phyloP scores from a whole-genome alignment of 30 jellyfish, hydroid and myxozoan species.

The Aurelia coerulea region DNA sequence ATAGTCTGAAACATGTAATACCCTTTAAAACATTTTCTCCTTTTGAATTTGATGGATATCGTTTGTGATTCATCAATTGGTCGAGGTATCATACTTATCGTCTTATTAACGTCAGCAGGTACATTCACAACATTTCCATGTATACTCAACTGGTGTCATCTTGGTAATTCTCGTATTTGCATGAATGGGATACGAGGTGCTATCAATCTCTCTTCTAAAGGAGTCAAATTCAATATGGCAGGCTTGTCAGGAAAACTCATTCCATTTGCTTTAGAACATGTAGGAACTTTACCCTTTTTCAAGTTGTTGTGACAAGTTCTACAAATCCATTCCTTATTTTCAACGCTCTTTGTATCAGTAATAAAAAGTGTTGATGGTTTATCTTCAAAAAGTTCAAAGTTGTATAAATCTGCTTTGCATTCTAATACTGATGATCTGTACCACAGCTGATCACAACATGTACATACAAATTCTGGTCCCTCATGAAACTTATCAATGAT shows the following conservation, averaged over 20 bases:
- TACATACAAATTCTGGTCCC: slow-evolving; percentile 40
- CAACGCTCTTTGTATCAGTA: not conserved
- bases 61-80: slow-evolving; percentile 37
- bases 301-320: too few species aligned
- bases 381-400: not conserved
- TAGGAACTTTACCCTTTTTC: too few species aligned
- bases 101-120: slow-evolving; percentile 50
- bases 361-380: not conserved
- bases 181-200: slow-evolving; percentile 48
- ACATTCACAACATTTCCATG: slow-evolving; percentile 65
- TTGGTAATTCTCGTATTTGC: slow-evolving; percentile 55
- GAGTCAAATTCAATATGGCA: not conserved
- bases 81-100: slow-evolving; percentile 13
- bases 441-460: slow-evolving; percentile 41
- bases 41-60: slow-evolving; percentile 5
- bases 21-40: not conserved
- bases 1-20: slow-evolving; percentile 11
- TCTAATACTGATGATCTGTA: slow-evolving; percentile 9
- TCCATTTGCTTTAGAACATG: slow-evolving; percentile 18
- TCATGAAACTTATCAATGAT: not conserved
- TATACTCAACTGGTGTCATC: slow-evolving; percentile 48
- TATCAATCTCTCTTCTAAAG: slow-evolving; percentile 43
- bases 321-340: not conserved
- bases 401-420: slow-evolving; percentile 1
- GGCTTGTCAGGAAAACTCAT: slow-evolving; percentile 38